Percentiles rank a stretch among this genome's conserved stretches.
phyloP scores from a whole-genome alignment of 2,113 vertebrate genomes.

The Oriolus oriolus region DNA sequence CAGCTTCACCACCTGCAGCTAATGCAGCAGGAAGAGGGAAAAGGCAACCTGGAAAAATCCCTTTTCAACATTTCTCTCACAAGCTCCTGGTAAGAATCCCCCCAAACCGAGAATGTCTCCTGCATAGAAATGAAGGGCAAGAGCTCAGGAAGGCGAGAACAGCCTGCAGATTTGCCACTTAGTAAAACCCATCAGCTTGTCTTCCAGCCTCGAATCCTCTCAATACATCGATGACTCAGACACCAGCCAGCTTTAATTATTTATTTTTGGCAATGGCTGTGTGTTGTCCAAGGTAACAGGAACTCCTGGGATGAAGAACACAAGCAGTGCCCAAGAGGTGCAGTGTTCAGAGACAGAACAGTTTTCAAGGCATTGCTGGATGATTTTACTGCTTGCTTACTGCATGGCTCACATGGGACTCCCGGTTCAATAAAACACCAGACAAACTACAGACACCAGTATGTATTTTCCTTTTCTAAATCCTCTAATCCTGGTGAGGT shows the following conservation, averaged over 20 bases:
- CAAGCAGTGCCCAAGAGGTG: background rate
- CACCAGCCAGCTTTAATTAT: background rate
- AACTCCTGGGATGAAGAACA: background rate
- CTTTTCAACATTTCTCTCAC: constrained; percentile 63
- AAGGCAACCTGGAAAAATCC: constrained; percentile 65
- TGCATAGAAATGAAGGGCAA: constrained; percentile 46
- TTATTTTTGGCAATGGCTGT: background rate
- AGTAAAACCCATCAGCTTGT: background rate
- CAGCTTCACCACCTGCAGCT: constrained; percentile 64
- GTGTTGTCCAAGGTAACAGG: background rate
- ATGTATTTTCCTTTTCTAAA: background rate
- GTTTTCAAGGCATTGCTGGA: constrained; percentile 28
- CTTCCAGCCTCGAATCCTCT: background rate
- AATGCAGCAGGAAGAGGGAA: constrained; percentile 49
- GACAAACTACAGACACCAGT: background rate
- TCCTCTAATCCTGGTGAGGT: background rate
- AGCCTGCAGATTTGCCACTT: constrained; percentile 11
- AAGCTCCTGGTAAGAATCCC: constrained; percentile 56
- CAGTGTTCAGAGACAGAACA: background rate
- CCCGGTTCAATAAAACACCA: constrained; percentile 26
- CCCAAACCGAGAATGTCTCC: constrained; percentile 35
- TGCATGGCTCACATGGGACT: background rate
- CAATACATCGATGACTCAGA: background rate
- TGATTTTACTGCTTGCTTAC: constrained; percentile 32
- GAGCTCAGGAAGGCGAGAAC: background rate